A percentile compares a stretch with the other conserved stretches of the same genome.
phyloP scores from a whole-genome alignment of 2,797 vertebrate species.

The Fundulus diaphanus region DNA sequence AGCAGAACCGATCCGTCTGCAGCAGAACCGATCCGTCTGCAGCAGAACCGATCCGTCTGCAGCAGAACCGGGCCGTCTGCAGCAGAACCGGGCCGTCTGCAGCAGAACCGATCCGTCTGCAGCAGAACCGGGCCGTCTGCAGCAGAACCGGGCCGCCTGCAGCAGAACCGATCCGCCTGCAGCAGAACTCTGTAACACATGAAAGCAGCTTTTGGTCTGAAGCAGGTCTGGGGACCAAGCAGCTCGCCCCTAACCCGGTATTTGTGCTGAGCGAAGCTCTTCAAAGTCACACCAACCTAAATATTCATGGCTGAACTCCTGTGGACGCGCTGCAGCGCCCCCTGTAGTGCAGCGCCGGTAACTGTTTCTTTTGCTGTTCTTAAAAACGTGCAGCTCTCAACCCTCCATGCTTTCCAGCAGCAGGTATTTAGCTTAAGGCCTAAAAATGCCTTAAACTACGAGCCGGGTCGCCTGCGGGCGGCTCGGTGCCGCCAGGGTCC shows the following conservation, averaged over 20 bases:
- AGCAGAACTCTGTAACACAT: not conserved
- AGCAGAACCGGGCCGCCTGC: too few relatives aligned
- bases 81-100: conserved; percentile 5
- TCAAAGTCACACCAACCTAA: not conserved
- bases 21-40: too few relatives aligned
- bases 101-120: too few relatives aligned
- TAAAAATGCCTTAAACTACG: not conserved
- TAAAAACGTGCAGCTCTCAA: not conserved
- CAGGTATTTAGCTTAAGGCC: not conserved
- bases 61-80: not conserved
- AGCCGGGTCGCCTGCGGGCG: not conserved
- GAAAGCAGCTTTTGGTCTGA: conserved; percentile 53
- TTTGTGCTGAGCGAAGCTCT: conserved; percentile 18
- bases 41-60: not conserved
- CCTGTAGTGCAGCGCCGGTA: conserved; percentile 30
- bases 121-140: too few relatives aligned
- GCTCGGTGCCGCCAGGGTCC: not conserved
- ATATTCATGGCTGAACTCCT: conserved; percentile 8
- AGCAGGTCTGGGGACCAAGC: conserved; percentile 19
- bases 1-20: too few relatives aligned
- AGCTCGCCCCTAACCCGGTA: conserved; percentile 11
- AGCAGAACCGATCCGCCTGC: conserved; percentile 5
- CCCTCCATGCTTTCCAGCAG: not conserved
- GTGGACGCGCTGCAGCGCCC: conserved; percentile 43
- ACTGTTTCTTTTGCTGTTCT: not conserved